Percentiles rank a stretch among this genome's conserved stretches.
Conservation (phyloP, 2,113 vertebrate genomes). For the Ailuropoda melanoleuca region DNA sequence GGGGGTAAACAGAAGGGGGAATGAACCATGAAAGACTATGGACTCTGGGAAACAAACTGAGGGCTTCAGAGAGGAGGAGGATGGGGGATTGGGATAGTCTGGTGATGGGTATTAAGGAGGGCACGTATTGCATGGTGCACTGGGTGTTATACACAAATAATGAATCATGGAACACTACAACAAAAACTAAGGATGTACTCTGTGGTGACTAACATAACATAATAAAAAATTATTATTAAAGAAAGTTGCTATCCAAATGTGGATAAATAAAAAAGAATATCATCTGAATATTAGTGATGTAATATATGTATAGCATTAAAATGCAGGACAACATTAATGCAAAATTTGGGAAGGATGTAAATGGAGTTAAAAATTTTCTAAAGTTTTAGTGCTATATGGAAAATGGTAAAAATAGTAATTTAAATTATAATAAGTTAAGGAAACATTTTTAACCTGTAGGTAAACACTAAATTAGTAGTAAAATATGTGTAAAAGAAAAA, state of each 20-base stretch:
- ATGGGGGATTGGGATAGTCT: no score
- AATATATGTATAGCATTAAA: neutral
- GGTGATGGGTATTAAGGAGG: no score
- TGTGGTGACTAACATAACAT: no score
- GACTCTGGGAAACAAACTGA: no score
- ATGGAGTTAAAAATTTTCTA: neutral
- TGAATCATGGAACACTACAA: no score
- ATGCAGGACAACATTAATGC: neutral
- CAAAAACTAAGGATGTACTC: no score
- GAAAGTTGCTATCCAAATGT: neutral
- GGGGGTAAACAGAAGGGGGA: no score
- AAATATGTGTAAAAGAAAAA: conserved; percentile 5
- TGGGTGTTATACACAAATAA: no score
- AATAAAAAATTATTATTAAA: no score
- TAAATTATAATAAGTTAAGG: neutral
- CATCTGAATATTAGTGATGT: neutral
- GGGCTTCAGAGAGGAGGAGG: no score
- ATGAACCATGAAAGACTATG: no score
- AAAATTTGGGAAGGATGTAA: neutral
- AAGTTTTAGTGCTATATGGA: neutral
- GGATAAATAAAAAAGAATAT: neutral
- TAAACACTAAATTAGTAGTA: neutral
- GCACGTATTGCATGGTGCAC: no score
- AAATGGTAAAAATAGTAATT: neutral
- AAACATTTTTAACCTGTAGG: neutral